Conservation (phyloP, 2,888 invertebrate genomes). For the Emesis furor region DNA sequence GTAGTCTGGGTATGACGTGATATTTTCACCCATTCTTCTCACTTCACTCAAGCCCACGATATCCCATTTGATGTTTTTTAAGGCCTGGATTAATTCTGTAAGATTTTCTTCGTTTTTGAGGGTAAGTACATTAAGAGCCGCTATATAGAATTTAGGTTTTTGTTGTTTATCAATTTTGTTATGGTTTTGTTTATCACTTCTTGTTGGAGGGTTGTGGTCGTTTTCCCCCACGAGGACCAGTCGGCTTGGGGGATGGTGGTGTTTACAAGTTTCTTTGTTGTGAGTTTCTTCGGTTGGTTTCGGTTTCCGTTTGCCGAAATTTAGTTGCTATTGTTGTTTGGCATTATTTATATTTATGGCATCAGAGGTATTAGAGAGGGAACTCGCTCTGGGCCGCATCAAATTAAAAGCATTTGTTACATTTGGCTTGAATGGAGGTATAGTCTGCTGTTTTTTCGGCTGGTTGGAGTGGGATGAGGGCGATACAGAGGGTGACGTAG, state of each 20-base stretch:
- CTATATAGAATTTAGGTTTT: constrained; percentile 31
- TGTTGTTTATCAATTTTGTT: constrained; percentile 19
- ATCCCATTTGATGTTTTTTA: constrained; percentile 52
- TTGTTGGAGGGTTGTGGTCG: constrained; percentile 43
- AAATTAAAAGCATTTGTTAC: constrained; percentile 24
- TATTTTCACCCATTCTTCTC: neutral
- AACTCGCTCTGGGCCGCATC: constrained; percentile 32
- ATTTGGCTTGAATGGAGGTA: constrained; percentile 14
- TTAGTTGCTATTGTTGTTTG: constrained; percentile 35
- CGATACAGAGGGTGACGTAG: constrained; percentile 44
- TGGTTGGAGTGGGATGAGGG: constrained; percentile 19
- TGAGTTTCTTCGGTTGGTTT: constrained; percentile 22
- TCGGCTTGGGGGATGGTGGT: neutral
- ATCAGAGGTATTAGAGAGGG: constrained; percentile 16
- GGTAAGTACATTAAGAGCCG: constrained; percentile 59
- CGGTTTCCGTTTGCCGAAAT: constrained; percentile 27
- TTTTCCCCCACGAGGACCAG: neutral
- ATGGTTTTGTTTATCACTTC: constrained; percentile 24
- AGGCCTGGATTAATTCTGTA: constrained; percentile 35
- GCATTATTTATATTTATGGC: constrained; percentile 10
- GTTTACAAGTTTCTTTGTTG: constrained; percentile 22
- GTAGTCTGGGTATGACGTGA: constrained; percentile 18
- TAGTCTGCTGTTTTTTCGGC: constrained; percentile 40
- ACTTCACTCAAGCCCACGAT: constrained; percentile 38
- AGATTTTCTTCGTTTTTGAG: constrained; percentile 61